Evolutionary conservation across 2,888 invertebrate species (phyloP).

Genomic region (Anthophora plumipes): DNA sequence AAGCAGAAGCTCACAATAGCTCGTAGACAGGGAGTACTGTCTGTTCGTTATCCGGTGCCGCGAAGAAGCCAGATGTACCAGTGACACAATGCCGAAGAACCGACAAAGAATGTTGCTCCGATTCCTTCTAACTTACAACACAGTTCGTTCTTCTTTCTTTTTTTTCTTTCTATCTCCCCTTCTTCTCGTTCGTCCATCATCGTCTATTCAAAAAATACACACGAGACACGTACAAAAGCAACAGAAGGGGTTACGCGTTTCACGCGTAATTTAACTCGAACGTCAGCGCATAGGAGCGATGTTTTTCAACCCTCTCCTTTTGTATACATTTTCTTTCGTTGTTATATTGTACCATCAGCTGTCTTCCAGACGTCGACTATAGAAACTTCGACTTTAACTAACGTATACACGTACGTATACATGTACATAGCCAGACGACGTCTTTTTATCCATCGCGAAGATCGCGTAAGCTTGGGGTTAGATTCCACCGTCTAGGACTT

Average conservation of each 20-base stretch:
- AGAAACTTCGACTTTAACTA: conserved; percentile 21
- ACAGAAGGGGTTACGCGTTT: conserved; percentile 37
- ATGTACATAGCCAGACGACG: conserved; percentile 5
- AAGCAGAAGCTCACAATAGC: conserved; percentile 22
- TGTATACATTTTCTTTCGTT: not conserved
- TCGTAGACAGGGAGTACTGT: not conserved
- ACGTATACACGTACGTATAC: conserved; percentile 10
- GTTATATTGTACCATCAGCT: not conserved
- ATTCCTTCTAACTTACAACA: no score
- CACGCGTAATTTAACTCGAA: conserved; percentile 45
- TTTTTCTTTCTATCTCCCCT: no score
- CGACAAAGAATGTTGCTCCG: conserved; percentile 39
- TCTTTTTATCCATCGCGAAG: conserved; percentile 3
- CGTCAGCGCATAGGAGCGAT: not conserved
- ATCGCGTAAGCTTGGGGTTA: not conserved
- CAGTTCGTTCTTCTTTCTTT: not conserved
- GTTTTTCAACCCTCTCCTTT: no score
- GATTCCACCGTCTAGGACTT: conserved; percentile 30
- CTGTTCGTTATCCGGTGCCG: conserved; percentile 51
- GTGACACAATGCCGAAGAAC: conserved; percentile 49
- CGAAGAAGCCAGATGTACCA: conserved; percentile 32
- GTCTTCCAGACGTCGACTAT: conserved; percentile 20
- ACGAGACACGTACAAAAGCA: not conserved
- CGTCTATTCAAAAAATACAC: not conserved
- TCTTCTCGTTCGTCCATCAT: not conserved